These are phyloP conservation scores for Machimus rusticus DNA, from an alignment of 2,888 invertebrate species.

Conservation along the genomic window DNA sequence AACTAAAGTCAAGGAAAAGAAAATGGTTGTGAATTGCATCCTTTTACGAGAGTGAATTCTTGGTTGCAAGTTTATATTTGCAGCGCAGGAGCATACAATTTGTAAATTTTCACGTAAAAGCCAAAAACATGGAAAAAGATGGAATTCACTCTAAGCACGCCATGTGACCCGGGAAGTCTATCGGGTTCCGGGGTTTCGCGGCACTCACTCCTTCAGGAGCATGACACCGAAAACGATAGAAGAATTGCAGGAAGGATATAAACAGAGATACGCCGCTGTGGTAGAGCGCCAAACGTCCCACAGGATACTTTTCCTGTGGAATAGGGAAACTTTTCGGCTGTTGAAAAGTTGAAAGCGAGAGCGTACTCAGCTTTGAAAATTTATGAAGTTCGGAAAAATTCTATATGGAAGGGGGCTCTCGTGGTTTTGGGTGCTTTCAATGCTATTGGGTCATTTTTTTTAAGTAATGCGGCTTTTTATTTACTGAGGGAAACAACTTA, in stretches of 20 bases:
- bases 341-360: slow-evolving; percentile 14
- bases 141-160: background rate
- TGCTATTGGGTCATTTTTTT: background rate
- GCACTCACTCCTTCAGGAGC: background rate
- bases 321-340: slow-evolving; percentile 11
- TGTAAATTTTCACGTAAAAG: slow-evolving; percentile 6
- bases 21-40: background rate
- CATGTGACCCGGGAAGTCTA: background rate
- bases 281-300: background rate
- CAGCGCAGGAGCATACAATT: background rate
- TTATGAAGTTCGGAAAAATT: slow-evolving; percentile 13
- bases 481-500: background rate
- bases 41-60: background rate
- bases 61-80: background rate
- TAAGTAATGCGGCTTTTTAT: background rate
- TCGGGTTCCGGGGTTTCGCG: background rate
- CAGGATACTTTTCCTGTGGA: background rate
- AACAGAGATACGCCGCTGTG: background rate
- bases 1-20: background rate
- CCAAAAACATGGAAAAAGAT: background rate
- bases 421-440: background rate
- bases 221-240: background rate
- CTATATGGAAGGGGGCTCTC: background rate
- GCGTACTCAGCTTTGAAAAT: background rate
- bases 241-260: background rate